Evolutionary conservation across 2,888 invertebrate species (phyloP).

Genomic region (Catotricha subobsoleta): DNA sequence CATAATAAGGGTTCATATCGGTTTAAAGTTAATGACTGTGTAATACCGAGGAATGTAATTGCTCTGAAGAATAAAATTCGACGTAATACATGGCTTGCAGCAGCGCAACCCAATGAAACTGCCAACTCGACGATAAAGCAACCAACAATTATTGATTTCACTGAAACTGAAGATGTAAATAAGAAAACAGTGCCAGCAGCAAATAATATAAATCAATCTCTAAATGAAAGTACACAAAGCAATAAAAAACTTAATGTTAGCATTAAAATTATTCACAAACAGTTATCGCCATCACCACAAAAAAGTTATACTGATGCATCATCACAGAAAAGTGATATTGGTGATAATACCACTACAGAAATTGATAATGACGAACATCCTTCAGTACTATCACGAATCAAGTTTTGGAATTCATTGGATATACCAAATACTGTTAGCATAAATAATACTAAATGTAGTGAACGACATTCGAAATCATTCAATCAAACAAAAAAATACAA

Average conservation of each 20-base stretch:
- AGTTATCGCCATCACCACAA: slow-evolving; percentile 5
- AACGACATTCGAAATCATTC: not conserved
- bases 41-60: slow-evolving; percentile 35
- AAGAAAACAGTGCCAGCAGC: not conserved
- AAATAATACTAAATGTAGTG: not conserved
- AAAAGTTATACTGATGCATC: not conserved
- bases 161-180: not conserved
- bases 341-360: not conserved
- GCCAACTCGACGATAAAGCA: not conserved
- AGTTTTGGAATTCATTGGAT: slow-evolving; percentile 2
- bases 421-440: not conserved
- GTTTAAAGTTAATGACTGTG: slow-evolving; percentile 33
- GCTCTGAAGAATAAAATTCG: slow-evolving; percentile 36
- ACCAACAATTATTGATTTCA: not conserved
- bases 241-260: slow-evolving; percentile 11
- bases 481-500: not conserved
- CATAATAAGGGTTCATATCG: slow-evolving; percentile 22
- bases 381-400: slow-evolving; percentile 1
- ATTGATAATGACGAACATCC: slow-evolving; percentile 1
- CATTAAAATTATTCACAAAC: slow-evolving; percentile 12
- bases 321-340: not conserved
- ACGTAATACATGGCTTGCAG: slow-evolving; percentile 37
- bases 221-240: not conserved
- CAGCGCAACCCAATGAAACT: slow-evolving; percentile 10
- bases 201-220: not conserved